Base-by-base conservation (phyloP, 2,888 invertebrate species). In the Ochropacha duplaris region DNA sequence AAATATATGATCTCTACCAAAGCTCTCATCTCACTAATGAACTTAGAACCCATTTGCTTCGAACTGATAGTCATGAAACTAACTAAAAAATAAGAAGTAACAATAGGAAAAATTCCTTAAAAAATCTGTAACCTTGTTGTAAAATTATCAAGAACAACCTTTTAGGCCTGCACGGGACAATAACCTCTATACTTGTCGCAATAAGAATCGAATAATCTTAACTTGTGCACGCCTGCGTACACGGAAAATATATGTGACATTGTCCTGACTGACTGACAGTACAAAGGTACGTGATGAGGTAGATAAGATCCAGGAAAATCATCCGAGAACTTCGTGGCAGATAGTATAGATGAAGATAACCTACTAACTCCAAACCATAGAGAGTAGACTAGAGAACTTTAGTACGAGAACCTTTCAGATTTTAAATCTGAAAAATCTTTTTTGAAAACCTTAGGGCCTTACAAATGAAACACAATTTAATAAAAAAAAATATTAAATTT, bases 201-300 rank as follows among this genome's bases (percentile, higher is more conserved):
- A 16, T 19, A 19, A 19, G 44, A 44, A 44, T 44, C 19, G 9
- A 36, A 36, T 36, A 36, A 36, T n/a, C 36, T 36, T 1, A 36
- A 8, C 1, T 2, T 19, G 1, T n/a, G 44, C 19, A 19, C 16
- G 44, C 44, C 16, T 16, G 1, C 44, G 9, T 44, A 44, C 58
- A 51, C 68, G 70, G 70, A 68, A 70, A 70, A 70, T 39, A 51
- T 19, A 54, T 44, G 55, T 24, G 8, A 58, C 44, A 49, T 49
- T 54, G 49, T 54, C 28, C 26, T 16, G 26, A n/a, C 26, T 54
- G 26, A 28, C n/a, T 50, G 56, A 51, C 71, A 69, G 71, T 69
- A 68, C 44, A 71, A 60, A 62, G 31, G 55, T 68, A 71, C 71
- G 71, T 71, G 71, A 63, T 55, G 8, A 54, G 63, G 16, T 54